phyloP scores from a whole-genome alignment of 2,113 vertebrate species.

The Pongo abelii region DNA sequence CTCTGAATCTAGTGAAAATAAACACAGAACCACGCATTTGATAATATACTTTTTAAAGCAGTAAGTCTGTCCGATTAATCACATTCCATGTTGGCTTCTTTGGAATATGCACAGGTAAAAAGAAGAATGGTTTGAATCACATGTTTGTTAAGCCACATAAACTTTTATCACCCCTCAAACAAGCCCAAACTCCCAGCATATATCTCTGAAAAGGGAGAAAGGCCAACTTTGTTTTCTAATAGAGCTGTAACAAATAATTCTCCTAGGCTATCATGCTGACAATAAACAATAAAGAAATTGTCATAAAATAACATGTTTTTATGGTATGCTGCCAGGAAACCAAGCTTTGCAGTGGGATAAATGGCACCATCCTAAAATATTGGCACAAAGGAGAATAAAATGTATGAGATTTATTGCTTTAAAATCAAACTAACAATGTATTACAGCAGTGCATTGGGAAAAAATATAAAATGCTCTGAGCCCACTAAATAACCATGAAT shows the following conservation, averaged over 20 bases:
- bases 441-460: conserved; percentile 64
- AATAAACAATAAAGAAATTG: conserved; percentile 75
- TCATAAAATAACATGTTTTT: conserved; percentile 71
- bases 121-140: conserved; percentile 38
- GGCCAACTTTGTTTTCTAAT: conserved; percentile 65
- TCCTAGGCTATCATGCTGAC: conserved; percentile 68
- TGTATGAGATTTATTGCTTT: conserved; percentile 67
- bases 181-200: conserved; percentile 48
- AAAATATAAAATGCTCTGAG: conserved; percentile 65
- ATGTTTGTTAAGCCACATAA: conserved; percentile 49
- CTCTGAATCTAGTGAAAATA: conserved; percentile 40
- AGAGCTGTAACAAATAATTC: conserved; percentile 69
- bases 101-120: conserved; percentile 42
- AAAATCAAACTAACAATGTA: conserved; percentile 73
- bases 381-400: conserved; percentile 55
- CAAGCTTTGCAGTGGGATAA: conserved; percentile 69
- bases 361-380: conserved; percentile 64
- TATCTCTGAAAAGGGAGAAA: conserved; percentile 65
- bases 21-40: background rate
- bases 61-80: background rate
- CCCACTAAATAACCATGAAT: conserved; percentile 67
- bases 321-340: conserved; percentile 59
- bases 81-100: background rate
- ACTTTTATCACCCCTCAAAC: conserved; percentile 56
- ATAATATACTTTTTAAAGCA: conserved; percentile 44